Conservation (phyloP, 2,888 invertebrate species). For the Cremastinae sp. region DNA sequence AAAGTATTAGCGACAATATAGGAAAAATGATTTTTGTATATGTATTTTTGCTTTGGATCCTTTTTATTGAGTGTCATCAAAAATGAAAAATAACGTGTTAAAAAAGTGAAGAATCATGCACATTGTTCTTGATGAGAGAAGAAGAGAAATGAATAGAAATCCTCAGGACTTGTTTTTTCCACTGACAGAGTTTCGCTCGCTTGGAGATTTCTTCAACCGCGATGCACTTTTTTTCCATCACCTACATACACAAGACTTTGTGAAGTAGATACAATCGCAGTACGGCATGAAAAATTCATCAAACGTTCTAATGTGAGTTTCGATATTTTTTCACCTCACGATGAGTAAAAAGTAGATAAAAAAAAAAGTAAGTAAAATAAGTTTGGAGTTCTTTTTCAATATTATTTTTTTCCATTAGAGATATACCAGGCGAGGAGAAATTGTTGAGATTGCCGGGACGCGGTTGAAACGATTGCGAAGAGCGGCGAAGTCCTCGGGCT, state of each 20-base stretch:
- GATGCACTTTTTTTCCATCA: constrained; percentile 21
- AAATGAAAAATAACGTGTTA: neutral
- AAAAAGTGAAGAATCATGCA: neutral
- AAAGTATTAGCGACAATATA: neutral
- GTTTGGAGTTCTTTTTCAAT: constrained; percentile 2
- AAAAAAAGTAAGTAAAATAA: too few species aligned
- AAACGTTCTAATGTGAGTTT: constrained; percentile 25
- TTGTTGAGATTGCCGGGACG: constrained; percentile 53
- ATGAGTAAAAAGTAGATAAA: constrained; percentile 1
- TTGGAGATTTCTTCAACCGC: constrained; percentile 8
- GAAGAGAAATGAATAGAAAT: constrained; percentile 39
- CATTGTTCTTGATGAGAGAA: constrained; percentile 1
- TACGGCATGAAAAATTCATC: constrained; percentile 18
- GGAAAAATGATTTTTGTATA: neutral
- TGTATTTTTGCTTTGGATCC: too few species aligned
- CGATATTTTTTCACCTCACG: constrained; percentile 1
- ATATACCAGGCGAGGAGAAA: constrained; percentile 31
- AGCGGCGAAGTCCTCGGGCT: constrained; percentile 49
- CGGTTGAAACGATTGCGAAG: constrained; percentile 41
- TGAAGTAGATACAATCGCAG: neutral
- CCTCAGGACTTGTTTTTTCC: constrained; percentile 28
- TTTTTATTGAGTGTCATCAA: neutral
- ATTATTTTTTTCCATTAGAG: constrained; percentile 36
- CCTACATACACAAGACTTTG: too few species aligned
- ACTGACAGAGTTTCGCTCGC: constrained; percentile 7